Percentiles rank a stretch among this genome's conserved stretches.
These are phyloP conservation scores for Ips typographus DNA, from an alignment of 1,140 invertebrate genomes.

Conservation along the genomic window DNA sequence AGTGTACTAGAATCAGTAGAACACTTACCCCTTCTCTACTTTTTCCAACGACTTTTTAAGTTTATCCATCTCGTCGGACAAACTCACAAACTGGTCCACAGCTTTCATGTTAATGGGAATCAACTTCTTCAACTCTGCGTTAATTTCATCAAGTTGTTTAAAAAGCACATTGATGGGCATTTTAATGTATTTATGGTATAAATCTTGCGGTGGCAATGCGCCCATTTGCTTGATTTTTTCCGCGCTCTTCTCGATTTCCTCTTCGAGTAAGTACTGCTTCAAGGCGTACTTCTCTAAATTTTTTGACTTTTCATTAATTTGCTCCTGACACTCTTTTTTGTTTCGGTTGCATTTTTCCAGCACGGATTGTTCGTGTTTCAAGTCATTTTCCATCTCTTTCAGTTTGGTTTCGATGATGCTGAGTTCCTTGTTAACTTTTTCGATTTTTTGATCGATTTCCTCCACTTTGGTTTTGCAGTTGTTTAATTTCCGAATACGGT, in stretches of 20 bases:
- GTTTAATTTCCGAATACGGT: conserved; percentile 82
- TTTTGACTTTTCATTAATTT: conserved; percentile 95
- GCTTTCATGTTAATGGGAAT: conserved; percentile 99
- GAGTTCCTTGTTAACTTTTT: conserved; percentile 79
- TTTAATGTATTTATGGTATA: conserved; percentile 89
- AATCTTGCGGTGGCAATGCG: conserved; percentile 86
- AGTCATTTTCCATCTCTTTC: conserved; percentile 72
- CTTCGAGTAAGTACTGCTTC: conserved; percentile 89
- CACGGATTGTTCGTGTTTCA: conserved; percentile 70
- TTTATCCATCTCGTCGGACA: conserved; percentile 98
- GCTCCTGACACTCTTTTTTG: conserved; percentile 94
- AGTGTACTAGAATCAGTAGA: not conserved
- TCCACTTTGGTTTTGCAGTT: conserved; percentile 80
- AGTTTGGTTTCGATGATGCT: conserved; percentile 82
- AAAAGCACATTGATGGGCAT: conserved; percentile 90
- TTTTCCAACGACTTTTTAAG: conserved; percentile 95
- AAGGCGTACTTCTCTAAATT: conserved; percentile 95
- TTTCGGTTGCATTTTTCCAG: conserved; percentile 81
- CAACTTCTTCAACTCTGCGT: conserved; percentile 97
- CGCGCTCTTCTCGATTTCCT: conserved; percentile 94
- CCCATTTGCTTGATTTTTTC: conserved; percentile 94
- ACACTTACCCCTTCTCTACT: conserved; percentile 78
- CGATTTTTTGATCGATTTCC: conserved; percentile 78
- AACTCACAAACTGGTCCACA: conserved; percentile 97
- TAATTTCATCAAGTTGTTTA: conserved; percentile 96